These are phyloP conservation scores for Rugalucina vietnamica DNA, from an alignment of 2,888 invertebrate genomes.

Conservation along the genomic window DNA sequence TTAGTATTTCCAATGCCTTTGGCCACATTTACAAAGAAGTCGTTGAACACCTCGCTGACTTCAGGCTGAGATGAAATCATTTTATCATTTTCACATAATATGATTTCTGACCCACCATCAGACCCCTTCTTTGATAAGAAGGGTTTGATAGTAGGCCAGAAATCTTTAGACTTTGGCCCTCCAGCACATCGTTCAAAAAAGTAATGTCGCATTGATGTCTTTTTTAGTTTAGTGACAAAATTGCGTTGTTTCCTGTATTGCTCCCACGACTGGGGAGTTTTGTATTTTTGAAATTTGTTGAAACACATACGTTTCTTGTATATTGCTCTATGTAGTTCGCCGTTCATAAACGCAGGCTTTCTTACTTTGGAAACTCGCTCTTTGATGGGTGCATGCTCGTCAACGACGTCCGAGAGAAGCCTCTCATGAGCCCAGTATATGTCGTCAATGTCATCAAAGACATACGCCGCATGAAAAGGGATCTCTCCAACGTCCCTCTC, in stretches of 20 bases:
- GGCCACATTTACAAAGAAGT: too few relatives aligned
- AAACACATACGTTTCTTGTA: not conserved
- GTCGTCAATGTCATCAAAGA: not conserved
- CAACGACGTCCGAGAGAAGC: not conserved
- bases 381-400: too few relatives aligned
- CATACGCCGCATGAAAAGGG: not conserved
- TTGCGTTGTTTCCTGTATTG: not conserved
- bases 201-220: not conserved
- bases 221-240: not conserved
- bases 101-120: not conserved
- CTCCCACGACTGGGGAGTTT: too few relatives aligned
- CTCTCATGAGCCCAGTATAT: not conserved
- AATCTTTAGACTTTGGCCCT: constrained; percentile 1
- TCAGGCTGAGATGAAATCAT: not conserved
- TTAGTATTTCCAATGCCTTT: too few relatives aligned
- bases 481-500: not conserved
- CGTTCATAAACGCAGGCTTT: constrained; percentile 19
- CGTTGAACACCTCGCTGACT: too few relatives aligned
- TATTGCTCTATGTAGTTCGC: not conserved
- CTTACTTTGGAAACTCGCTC: too few relatives aligned
- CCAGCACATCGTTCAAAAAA: constrained; percentile 2
- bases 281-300: too few relatives aligned
- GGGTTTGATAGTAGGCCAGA: too few relatives aligned
- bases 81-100: constrained; percentile 3
- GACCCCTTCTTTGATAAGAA: not conserved